phyloP scores from a whole-genome alignment of 2,888 invertebrate species.

The Myathropa florea region DNA sequence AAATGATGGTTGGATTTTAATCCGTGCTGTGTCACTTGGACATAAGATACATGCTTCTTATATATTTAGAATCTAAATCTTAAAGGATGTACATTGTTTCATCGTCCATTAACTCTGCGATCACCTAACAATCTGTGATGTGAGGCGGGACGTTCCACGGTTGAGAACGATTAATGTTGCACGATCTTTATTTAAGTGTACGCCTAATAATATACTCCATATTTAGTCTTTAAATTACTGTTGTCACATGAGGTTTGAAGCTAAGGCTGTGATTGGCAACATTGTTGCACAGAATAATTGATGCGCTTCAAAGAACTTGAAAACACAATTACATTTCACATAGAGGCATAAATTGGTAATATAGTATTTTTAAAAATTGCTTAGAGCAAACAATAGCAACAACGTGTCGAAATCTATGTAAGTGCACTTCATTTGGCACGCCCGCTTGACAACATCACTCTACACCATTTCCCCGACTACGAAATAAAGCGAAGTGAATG shows the following conservation, averaged over 20 bases:
- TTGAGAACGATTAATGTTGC: neutral
- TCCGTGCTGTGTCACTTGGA: neutral
- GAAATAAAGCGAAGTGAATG: slow-evolving; percentile 61
- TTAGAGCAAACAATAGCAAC: slow-evolving; percentile 25
- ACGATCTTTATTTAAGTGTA: neutral
- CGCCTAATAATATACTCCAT: neutral
- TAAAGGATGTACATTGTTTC: neutral
- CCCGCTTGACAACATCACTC: slow-evolving; percentile 50
- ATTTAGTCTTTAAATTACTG: neutral
- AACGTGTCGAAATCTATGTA: slow-evolving; percentile 63
- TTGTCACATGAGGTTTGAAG: neutral
- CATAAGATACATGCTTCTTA: no score
- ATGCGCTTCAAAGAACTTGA: neutral
- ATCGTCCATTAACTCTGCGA: neutral
- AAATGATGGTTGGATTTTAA: neutral
- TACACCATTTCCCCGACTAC: slow-evolving; percentile 17
- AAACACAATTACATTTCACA: neutral
- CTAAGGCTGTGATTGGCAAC: no score
- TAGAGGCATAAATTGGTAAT: neutral
- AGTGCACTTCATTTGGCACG: slow-evolving; percentile 31
- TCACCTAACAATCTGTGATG: neutral
- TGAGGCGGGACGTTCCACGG: neutral
- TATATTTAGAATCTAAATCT: neutral
- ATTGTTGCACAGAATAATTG: no score
- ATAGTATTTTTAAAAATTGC: neutral